Percentiles rank a stretch among this genome's conserved stretches.
phyloP scores from a whole-genome alignment of 2,888 invertebrate genomes.

The Blomia tropicalis region DNA sequence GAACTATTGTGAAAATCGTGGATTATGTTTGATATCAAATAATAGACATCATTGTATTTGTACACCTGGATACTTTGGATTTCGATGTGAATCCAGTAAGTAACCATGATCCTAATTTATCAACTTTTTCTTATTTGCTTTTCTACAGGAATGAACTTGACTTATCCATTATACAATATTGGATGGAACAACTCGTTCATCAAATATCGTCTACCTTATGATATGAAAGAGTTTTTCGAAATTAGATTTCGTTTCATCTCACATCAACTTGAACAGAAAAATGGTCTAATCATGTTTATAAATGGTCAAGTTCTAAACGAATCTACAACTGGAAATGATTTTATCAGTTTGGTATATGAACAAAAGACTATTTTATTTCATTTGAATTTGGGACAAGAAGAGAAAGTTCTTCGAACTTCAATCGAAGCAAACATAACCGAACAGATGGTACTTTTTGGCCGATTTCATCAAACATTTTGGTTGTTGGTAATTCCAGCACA shows the following conservation, averaged over 20 bases:
- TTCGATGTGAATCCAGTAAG: conserved; percentile 17
- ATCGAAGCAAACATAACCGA: conserved; percentile 11
- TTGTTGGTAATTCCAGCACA: conserved; percentile 14
- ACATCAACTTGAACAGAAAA: conserved; percentile 3
- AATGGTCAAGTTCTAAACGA: neutral
- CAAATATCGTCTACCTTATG: conserved; percentile 10
- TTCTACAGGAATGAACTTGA: conserved; percentile 1
- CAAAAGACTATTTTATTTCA: neutral
- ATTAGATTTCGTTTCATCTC: conserved; percentile 21
- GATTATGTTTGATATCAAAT: conserved; percentile 6
- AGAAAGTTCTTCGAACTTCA: neutral
- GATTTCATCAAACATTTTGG: conserved; percentile 19
- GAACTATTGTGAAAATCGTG: conserved; percentile 8
- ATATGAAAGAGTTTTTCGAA: conserved; percentile 19
- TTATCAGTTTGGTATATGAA: conserved; percentile 14
- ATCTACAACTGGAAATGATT: conserved; percentile 5
- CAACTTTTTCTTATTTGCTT: neutral
- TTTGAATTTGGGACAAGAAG: conserved; percentile 20
- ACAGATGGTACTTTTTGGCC: conserved; percentile 22
- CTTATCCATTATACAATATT: conserved; percentile 1
- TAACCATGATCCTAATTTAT: neutral
- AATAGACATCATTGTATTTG: conserved; percentile 13
- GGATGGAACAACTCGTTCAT: neutral
- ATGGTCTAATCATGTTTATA: conserved; percentile 21
- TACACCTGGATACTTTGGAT: conserved; percentile 10